A percentile compares a stretch with the other conserved stretches of the same genome.
Evolutionary conservation across 2,797 vertebrate genomes (phyloP).

Genomic region (Chiroxiphia lanceolata): DNA sequence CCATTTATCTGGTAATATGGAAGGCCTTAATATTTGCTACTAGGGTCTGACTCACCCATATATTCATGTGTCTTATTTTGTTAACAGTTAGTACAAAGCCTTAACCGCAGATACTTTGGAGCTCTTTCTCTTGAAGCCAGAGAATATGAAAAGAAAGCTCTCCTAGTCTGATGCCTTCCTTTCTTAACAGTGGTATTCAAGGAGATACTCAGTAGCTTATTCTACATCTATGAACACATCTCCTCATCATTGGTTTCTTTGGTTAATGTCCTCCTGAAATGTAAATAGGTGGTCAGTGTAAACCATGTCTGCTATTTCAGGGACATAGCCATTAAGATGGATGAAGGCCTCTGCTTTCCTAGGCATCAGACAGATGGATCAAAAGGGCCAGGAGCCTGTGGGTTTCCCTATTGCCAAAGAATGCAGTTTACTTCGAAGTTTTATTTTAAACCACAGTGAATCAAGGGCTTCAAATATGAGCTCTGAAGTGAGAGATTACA

Average conservation of each 20-base stretch:
- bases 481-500: slow-evolving; percentile 9
- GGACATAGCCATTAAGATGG: background rate
- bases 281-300: background rate
- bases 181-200: background rate
- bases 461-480: background rate
- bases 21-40: background rate
- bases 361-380: background rate
- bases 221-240: background rate
- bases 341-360: background rate
- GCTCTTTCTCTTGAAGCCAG: background rate
- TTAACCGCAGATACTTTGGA: background rate
- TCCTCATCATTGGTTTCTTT: background rate
- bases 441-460: slow-evolving; percentile 8
- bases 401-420: background rate
- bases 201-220: background rate
- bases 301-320: background rate
- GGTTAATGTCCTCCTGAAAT: background rate
- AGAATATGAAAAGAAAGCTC: background rate
- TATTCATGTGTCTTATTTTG: background rate
- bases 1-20: background rate
- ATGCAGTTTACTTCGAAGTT: background rate
- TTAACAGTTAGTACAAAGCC: background rate
- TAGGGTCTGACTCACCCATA: background rate
- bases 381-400: background rate
- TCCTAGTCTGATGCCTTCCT: background rate